Evolutionary conservation across 92 coral and sea anemone species (phyloP), one percentile per base, ranked within the genome.

Genomic region (Palythoa grandiflora): DNA sequence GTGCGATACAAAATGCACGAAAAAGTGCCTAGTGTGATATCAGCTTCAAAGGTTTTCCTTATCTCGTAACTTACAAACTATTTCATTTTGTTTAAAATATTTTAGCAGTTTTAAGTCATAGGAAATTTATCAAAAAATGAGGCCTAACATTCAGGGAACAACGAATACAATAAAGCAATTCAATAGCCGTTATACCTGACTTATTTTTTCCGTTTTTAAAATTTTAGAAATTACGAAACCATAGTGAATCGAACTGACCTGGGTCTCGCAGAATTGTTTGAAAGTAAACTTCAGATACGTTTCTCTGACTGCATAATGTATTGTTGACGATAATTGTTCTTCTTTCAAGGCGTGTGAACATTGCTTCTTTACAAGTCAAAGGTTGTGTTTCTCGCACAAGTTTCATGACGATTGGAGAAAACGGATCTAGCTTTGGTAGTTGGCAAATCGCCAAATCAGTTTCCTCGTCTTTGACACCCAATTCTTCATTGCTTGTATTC

Each of bases 361-460:
- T 60, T 28, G 9, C 59, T 19, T 21, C 40, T 65, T 28, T 19
- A 65, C 85, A 80, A 1, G 12, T 47, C 59, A 80, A 38, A 17
- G 61, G 61, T 19, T 37, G 20, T 2, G 85, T 80, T 44, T 80
- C 73, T n/a, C 74, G n/a, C 10, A 80, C 85, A 15, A 80, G 74
- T 80, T 39, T 80, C 85, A 61, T 80, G 6, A 63, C 85, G 16
- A 80, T 65, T 4, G 85, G 85, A 38, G 85, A 80, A 61, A 80
- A 80, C 1, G 85, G 85, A 40, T 80, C 85, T 28, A 80, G 39
- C 51, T 80, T 65, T 11, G 85, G 85, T 6, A 80, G 57, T 51
- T 63, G 85, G n/a, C 85, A 80, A 20, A 44, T 40, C 10, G 20
- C 37, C 74, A 38, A 35, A 19, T 20, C 39, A 38, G 51, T 38